Conservation (phyloP, 2,888 invertebrate species). For the Stenotaenia linearis region DNA sequence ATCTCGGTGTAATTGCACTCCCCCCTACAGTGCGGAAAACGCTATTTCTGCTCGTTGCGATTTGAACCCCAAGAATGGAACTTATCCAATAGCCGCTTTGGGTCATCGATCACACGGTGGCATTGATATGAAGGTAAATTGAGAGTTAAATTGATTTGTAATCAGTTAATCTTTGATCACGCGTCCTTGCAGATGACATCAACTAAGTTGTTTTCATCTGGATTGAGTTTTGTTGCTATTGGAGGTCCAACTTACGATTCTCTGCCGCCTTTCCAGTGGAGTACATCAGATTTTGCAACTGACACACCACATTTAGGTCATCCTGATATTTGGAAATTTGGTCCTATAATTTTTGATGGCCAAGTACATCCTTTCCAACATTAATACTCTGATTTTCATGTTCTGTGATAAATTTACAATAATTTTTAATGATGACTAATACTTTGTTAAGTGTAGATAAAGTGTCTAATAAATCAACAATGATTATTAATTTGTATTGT, state of each 20-base stretch:
- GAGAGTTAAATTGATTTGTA: too few relatives aligned
- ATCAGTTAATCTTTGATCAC: too few relatives aligned
- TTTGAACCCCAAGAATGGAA: constrained; percentile 64
- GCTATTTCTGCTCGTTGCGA: constrained; percentile 65
- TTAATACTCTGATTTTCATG: neutral
- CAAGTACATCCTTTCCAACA: neutral
- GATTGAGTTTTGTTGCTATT: constrained; percentile 35
- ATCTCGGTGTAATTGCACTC: constrained; percentile 60
- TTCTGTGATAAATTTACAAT: neutral
- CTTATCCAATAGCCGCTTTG: constrained; percentile 62
- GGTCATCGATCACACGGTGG: constrained; percentile 65
- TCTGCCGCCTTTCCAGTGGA: constrained; percentile 73
- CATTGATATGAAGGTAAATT: constrained; percentile 60
- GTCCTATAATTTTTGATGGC: constrained; percentile 48
- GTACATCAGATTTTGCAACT: constrained; percentile 59
- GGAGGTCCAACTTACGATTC: constrained; percentile 54
- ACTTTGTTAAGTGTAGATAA: neutral
- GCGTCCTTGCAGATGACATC: constrained; percentile 45
- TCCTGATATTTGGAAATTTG: constrained; percentile 68
- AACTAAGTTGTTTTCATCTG: constrained; percentile 41
- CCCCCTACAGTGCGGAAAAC: constrained; percentile 66
- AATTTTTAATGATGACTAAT: too few relatives aligned
- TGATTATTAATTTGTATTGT: too few relatives aligned
- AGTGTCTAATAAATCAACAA: too few relatives aligned
- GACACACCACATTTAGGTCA: constrained; percentile 61